phyloP scores from a whole-genome alignment of 2,797 vertebrate species.

The Pangasius sanitwongsei region DNA sequence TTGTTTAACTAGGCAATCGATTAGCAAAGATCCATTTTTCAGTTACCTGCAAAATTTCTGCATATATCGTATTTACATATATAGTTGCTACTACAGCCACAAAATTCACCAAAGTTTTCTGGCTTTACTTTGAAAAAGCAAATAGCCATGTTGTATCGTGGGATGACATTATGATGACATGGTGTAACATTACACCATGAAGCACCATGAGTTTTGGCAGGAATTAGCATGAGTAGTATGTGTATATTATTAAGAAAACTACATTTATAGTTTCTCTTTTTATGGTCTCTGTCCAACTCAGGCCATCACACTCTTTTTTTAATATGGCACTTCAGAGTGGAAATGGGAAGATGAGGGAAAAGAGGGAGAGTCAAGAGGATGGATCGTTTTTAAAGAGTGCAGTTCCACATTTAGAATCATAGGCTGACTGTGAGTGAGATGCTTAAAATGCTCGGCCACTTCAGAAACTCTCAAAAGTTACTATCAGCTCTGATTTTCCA shows the following conservation, averaged over 20 bases:
- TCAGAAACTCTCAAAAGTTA: background rate
- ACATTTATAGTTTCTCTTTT: background rate
- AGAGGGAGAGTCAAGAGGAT: slow-evolving; percentile 2
- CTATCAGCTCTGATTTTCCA: background rate
- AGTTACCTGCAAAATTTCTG: background rate
- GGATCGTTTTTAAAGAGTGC: slow-evolving; percentile 8
- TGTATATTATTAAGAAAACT: background rate
- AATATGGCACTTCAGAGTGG: background rate
- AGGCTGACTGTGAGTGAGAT: background rate
- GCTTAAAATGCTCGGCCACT: slow-evolving; percentile 3
- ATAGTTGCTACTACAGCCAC: background rate
- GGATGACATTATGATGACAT: background rate
- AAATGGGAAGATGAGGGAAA: background rate
- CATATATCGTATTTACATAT: background rate
- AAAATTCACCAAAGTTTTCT: background rate
- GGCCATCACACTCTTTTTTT: slow-evolving; percentile 4
- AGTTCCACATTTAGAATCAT: slow-evolving; percentile 27
- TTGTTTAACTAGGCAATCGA: background rate
- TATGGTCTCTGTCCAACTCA: background rate
- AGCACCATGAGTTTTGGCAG: background rate
- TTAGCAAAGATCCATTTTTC: background rate
- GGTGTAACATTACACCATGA: background rate
- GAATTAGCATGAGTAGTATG: background rate
- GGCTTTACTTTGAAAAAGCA: background rate
- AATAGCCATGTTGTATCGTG: too few relatives aligned